phyloP scores from a whole-genome alignment of 2,113 vertebrate genomes.

The Thinocorus orbignyianus region DNA sequence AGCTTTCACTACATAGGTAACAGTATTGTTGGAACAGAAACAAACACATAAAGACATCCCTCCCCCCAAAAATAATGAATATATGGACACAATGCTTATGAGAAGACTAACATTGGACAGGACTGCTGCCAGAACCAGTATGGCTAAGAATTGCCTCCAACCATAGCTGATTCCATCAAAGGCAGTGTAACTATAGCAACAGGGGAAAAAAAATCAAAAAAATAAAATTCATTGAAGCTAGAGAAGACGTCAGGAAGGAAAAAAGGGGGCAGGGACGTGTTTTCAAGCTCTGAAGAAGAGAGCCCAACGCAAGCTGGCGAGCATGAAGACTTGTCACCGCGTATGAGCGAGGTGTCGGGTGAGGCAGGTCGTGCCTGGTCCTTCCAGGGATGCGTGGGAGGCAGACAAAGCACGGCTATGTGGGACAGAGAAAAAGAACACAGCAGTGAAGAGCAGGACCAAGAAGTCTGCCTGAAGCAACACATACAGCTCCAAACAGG shows the following conservation, averaged over 20 bases:
- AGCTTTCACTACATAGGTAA: neutral
- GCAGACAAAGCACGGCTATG: neutral
- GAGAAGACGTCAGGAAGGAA: neutral
- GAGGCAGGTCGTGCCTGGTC: neutral
- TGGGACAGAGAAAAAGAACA: neutral
- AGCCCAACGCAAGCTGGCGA: neutral
- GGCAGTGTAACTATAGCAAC: slow-evolving; percentile 22
- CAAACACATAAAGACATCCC: neutral
- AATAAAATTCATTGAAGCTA: neutral
- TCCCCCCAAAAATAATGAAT: neutral
- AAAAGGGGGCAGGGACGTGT: neutral
- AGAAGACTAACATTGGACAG: neutral
- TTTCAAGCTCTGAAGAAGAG: neutral
- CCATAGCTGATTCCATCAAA: neutral
- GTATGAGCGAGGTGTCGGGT: neutral
- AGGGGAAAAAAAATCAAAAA: neutral
- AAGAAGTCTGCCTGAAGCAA: neutral
- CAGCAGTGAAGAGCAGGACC: neutral
- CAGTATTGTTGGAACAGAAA: neutral
- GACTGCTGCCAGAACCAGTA: neutral
- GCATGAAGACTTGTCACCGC: neutral
- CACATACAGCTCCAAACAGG: neutral
- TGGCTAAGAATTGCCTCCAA: neutral
- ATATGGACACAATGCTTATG: neutral
- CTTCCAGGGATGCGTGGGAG: neutral